Conservation (phyloP, 2,888 invertebrate species). For the Argyresthia goedartella region DNA sequence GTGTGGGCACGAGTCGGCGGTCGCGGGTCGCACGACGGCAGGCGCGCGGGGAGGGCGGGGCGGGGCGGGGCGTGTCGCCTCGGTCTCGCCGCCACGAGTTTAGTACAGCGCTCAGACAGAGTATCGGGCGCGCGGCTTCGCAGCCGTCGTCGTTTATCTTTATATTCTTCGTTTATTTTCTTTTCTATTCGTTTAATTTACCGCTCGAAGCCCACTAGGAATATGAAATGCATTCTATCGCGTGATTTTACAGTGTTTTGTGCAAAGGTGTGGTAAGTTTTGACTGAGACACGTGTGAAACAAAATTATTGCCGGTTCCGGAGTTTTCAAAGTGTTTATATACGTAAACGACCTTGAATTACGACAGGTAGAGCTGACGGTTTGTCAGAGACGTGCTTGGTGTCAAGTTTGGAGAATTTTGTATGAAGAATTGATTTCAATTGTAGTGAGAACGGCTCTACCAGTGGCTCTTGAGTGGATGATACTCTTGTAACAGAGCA, state of each 20-base stretch:
- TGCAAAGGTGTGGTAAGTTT: conserved; percentile 42
- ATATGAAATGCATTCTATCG: conserved; percentile 43
- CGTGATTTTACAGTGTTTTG: conserved; percentile 41
- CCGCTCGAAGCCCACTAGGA: conserved; percentile 43
- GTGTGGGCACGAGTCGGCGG: conserved; percentile 21
- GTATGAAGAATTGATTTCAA: conserved; percentile 30
- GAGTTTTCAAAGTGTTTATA: conserved; percentile 62
- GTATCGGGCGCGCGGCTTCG: conserved; percentile 67
- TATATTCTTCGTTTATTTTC: conserved; percentile 70
- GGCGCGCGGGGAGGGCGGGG: conserved; percentile 22
- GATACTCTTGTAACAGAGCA: conserved; percentile 18
- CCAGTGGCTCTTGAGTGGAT: conserved; percentile 13
- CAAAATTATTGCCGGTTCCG: conserved; percentile 63
- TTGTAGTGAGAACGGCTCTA: conserved; percentile 31
- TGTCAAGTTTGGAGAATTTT: conserved; percentile 28
- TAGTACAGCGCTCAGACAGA: conserved; percentile 70
- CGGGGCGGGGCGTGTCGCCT: conserved; percentile 50
- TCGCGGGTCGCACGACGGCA: conserved; percentile 22
- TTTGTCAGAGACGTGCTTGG: conserved; percentile 44
- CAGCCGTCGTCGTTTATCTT: conserved; percentile 54
- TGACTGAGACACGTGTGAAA: conserved; percentile 65
- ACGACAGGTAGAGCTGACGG: conserved; percentile 55
- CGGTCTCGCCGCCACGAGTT: conserved; percentile 48
- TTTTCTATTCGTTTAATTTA: conserved; percentile 70
- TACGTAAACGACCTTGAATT: conserved; percentile 57